A percentile compares a stretch with the other conserved stretches of the same genome.
Conservation (phyloP, 2,888 invertebrate genomes). For the Caenorhabditis becei region DNA sequence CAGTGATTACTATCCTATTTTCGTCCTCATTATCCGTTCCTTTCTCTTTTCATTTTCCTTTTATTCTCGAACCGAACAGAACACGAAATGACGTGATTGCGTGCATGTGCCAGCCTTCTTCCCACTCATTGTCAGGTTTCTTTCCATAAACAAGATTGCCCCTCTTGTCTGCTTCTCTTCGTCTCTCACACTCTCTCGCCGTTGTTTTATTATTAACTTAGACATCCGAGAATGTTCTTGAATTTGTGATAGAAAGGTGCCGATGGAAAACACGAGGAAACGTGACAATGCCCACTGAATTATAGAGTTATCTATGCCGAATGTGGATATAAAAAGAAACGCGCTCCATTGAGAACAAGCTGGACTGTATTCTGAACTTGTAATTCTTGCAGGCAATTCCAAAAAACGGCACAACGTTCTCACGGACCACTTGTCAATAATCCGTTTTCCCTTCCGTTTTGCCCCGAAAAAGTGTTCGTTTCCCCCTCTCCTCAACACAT, state of each 20-base stretch:
- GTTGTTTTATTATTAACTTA: slow-evolving; percentile 8
- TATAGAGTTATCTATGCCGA: neutral
- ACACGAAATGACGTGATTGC: slow-evolving; percentile 13
- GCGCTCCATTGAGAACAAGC: too few species aligned
- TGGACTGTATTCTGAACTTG: too few species aligned
- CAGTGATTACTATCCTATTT: too few species aligned
- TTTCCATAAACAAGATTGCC: slow-evolving; percentile 17
- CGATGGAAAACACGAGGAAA: neutral
- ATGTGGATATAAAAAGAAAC: too few species aligned
- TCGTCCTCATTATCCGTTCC: too few species aligned
- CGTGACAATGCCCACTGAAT: slow-evolving; percentile 1
- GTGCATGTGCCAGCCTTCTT: neutral
- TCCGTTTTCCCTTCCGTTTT: too few species aligned
- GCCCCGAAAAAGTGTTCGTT: too few species aligned
- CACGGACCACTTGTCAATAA: too few species aligned
- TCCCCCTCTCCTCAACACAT: neutral
- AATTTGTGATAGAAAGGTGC: neutral
- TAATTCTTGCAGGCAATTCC: too few species aligned
- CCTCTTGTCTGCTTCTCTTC: slow-evolving; percentile 1
- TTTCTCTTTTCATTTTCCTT: neutral
- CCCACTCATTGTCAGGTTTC: slow-evolving; percentile 20
- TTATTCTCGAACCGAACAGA: neutral
- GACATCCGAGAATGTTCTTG: slow-evolving; percentile 13
- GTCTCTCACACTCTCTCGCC: neutral
- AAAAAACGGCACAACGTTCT: too few species aligned